phyloP scores from a whole-genome alignment of 2,113 vertebrate species.

The Podarcis raffonei region DNA sequence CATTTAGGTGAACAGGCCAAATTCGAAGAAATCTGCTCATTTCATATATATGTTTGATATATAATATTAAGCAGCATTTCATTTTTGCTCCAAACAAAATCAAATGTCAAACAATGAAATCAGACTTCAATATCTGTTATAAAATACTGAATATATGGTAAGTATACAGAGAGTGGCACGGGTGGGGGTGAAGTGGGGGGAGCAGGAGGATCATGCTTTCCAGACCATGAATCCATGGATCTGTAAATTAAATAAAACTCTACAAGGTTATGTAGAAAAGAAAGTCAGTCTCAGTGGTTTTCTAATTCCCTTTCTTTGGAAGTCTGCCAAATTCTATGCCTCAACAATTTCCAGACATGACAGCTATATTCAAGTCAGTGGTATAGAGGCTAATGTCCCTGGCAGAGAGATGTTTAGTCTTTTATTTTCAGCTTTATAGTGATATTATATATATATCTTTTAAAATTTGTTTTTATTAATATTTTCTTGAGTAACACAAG shows the following conservation, averaged over 20 bases:
- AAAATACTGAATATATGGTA: background rate
- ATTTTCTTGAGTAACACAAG: no score
- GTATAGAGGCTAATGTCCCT: background rate
- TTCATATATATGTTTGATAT: background rate
- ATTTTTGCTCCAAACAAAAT: background rate
- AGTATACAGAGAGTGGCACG: background rate
- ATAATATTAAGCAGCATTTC: no score
- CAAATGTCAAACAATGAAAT: background rate
- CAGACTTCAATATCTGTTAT: background rate
- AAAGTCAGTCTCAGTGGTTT: background rate
- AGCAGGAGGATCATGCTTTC: background rate
- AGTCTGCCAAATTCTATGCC: background rate
- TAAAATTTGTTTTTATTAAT: background rate
- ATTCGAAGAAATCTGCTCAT: background rate
- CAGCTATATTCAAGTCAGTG: background rate
- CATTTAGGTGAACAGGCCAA: background rate
- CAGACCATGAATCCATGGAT: background rate
- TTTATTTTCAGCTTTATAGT: background rate
- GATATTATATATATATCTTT: no score
- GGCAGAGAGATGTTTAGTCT: background rate
- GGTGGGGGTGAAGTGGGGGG: background rate
- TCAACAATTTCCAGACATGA: background rate
- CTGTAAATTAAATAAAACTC: background rate
- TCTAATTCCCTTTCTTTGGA: background rate
- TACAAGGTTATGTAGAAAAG: background rate